Conservation (phyloP, 1,140 invertebrate species). For the Nephotettix cincticeps region DNA sequence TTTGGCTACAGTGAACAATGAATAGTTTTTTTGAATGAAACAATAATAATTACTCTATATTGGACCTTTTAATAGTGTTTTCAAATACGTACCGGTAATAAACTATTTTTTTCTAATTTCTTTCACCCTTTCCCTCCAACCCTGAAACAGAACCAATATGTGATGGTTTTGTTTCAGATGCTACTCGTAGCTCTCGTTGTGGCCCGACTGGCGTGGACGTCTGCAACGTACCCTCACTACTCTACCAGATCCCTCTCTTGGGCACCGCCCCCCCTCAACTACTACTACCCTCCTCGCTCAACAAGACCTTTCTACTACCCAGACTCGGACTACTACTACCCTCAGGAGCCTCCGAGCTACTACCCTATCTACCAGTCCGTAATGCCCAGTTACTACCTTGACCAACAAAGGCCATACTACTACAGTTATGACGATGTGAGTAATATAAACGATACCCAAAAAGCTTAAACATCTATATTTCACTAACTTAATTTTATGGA, state of each 20-base stretch:
- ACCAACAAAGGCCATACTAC: slow-evolving; percentile 42
- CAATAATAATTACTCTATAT: no score
- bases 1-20: no score
- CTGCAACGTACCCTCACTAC: slow-evolving; percentile 48
- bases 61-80: no score
- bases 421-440: slow-evolving; percentile 43
- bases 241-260: slow-evolving; percentile 47
- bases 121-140: not conserved
- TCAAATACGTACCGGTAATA: no score
- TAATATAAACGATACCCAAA: no score
- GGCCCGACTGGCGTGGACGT: not conserved
- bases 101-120: no score
- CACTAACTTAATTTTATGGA: no score
- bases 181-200: not conserved
- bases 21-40: no score
- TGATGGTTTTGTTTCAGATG: slow-evolving; percentile 22
- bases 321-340: slow-evolving; percentile 55
- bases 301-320: slow-evolving; percentile 51
- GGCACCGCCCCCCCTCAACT: slow-evolving; percentile 45
- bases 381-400: slow-evolving; percentile 49
- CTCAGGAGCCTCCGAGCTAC: slow-evolving; percentile 40
- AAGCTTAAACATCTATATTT: no score
- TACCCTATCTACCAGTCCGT: slow-evolving; percentile 48
- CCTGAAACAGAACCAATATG: not conserved
- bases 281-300: slow-evolving; percentile 37